Percentiles rank a stretch among this genome's conserved stretches.
These are phyloP conservation scores for Colletes gigas DNA, from an alignment of 1,140 invertebrate species.

Conservation along the genomic window DNA sequence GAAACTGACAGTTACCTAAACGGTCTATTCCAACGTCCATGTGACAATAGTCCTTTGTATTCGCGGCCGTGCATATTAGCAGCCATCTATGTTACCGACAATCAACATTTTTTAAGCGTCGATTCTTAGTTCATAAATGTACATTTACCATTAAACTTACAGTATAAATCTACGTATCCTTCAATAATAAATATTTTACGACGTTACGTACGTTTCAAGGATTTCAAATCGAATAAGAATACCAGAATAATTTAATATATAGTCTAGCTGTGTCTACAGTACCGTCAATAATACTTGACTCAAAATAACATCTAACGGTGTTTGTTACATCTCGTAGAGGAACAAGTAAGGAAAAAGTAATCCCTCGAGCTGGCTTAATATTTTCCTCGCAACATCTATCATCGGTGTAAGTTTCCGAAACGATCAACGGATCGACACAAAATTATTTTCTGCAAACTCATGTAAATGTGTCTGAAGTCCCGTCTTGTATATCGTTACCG, in stretches of 20 bases:
- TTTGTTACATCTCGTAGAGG: not conserved
- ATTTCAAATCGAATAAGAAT: not conserved
- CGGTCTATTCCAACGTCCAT: slow-evolving; percentile 64
- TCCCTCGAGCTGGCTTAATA: not conserved
- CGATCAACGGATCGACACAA: not conserved
- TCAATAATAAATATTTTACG: not conserved
- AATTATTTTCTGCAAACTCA: slow-evolving; percentile 45
- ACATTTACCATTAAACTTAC: not conserved
- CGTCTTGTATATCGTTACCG: slow-evolving; percentile 60
- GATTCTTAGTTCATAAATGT: not conserved
- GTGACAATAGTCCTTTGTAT: slow-evolving; percentile 61
- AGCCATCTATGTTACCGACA: slow-evolving; percentile 31
- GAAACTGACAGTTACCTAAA: slow-evolving; percentile 76
- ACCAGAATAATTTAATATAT: not conserved
- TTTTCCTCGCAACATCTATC: not conserved
- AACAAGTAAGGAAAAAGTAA: not conserved
- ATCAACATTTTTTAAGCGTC: slow-evolving; percentile 1
- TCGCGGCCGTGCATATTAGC: slow-evolving; percentile 23
- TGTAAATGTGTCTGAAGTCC: slow-evolving; percentile 58
- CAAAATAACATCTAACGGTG: not conserved
- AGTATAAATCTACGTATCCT: not conserved
- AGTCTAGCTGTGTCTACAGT: slow-evolving; percentile 5
- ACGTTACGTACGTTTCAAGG: not conserved
- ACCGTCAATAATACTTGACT: slow-evolving; percentile 29
- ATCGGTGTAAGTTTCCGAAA: no score